These are phyloP conservation scores for Meriones psammophilus DNA, from an alignment of 2,797 vertebrate genomes.

Conservation along the genomic window DNA sequence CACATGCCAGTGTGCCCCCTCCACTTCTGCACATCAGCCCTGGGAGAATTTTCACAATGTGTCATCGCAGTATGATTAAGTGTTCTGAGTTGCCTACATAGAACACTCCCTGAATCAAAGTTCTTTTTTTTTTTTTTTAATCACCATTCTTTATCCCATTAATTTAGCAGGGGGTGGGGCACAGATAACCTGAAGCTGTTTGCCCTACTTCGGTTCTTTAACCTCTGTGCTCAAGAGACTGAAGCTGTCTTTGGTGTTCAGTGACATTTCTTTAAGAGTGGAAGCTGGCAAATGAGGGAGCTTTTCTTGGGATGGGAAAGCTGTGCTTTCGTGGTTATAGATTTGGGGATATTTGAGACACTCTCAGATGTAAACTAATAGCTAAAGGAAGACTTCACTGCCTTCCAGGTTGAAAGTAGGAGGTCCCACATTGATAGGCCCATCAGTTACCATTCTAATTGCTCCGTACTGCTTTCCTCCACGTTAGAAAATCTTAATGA, in stretches of 20 bases:
- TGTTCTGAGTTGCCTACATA: background rate
- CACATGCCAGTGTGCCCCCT: rapidly evolving
- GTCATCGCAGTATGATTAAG: background rate
- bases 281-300: background rate
- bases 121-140: rapidly evolving
- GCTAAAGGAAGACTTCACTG: conserved; percentile 62
- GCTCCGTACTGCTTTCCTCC: conserved; percentile 59
- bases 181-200: background rate
- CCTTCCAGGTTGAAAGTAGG: conserved; percentile 67
- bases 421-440: conserved; percentile 32
- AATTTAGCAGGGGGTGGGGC: background rate
- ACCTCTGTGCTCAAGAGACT: background rate
- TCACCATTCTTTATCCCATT: conserved; percentile 19
- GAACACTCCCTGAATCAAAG: conserved; percentile 9
- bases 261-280: conserved; percentile 20
- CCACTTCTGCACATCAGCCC: rapidly evolving
- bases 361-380: conserved; percentile 57
- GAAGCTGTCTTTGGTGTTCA: background rate
- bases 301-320: background rate
- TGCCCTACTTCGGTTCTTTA: conserved; percentile 10
- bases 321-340: background rate
- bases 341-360: conserved; percentile 2
- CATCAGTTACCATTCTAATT: conserved; percentile 38
- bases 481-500: conserved; percentile 48
- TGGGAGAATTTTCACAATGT: background rate